Percentiles rank a stretch among this genome's conserved stretches.
These are phyloP conservation scores for Gallinago solitaria DNA, from an alignment of 2,797 vertebrate species.

Conservation along the genomic window DNA sequence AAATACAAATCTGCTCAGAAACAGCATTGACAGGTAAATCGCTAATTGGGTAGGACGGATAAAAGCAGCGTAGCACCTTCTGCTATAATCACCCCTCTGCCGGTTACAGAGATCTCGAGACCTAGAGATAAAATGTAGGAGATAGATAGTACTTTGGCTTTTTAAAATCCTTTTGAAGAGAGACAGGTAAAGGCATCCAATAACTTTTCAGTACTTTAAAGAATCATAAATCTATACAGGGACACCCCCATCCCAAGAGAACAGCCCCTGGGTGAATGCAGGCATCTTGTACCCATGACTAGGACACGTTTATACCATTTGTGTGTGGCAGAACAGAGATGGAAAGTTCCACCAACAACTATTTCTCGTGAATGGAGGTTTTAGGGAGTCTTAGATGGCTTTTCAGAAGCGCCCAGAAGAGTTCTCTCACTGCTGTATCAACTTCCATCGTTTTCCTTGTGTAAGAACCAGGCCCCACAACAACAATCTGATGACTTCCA, in stretches of 20 bases:
- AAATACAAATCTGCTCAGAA: not conserved
- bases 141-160: not conserved
- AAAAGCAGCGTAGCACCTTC: not conserved
- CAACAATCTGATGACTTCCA: not conserved
- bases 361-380: not conserved
- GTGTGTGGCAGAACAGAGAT: not conserved
- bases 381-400: not conserved
- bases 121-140: not conserved
- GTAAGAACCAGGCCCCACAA: not conserved
- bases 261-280: not conserved
- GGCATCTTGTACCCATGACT: not conserved
- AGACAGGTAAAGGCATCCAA: not conserved
- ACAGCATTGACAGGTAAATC: not conserved
- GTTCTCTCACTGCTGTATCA: not conserved
- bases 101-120: not conserved
- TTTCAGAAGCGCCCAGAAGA: not conserved
- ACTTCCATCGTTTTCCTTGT: not conserved
- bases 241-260: not conserved
- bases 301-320: fast-evolving
- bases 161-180: not conserved
- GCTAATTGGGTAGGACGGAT: not conserved
- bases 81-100: not conserved
- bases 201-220: not conserved
- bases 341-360: not conserved
- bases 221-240: not conserved